phyloP scores from a whole-genome alignment of 2,797 vertebrate genomes.

The Somateria mollissima region DNA sequence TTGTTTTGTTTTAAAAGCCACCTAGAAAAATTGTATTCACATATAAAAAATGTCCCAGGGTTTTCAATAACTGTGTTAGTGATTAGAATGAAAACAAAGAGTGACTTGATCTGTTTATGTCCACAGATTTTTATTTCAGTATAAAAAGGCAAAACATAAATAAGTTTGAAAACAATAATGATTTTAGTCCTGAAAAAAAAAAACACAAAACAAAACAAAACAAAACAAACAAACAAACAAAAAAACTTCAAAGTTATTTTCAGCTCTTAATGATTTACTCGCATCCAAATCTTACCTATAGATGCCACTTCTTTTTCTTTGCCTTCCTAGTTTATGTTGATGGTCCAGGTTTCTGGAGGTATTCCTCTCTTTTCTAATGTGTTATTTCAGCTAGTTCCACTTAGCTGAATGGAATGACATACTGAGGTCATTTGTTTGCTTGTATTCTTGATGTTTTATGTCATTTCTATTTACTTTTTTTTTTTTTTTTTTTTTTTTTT shows the following conservation, averaged over 20 bases:
- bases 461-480: accelerated
- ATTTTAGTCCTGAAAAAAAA: background rate
- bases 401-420: background rate
- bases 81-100: background rate
- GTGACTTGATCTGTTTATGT: background rate
- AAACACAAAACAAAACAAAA: no score
- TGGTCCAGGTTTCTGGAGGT: background rate
- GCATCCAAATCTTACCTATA: background rate
- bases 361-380: accelerated
- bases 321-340: background rate
- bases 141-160: background rate
- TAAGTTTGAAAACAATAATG: background rate
- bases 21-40: background rate
- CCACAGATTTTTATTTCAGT: background rate
- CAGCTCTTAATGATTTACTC: background rate
- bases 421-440: background rate
- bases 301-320: accelerated
- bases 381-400: background rate
- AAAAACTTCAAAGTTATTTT: background rate
- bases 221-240: no score
- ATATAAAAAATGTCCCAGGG: background rate
- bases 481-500: background rate
- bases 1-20: background rate
- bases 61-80: background rate
- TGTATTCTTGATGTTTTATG: background rate